Evolutionary conservation across 2,888 invertebrate genomes (phyloP).

Genomic region (Argynnis bischoffii): DNA sequence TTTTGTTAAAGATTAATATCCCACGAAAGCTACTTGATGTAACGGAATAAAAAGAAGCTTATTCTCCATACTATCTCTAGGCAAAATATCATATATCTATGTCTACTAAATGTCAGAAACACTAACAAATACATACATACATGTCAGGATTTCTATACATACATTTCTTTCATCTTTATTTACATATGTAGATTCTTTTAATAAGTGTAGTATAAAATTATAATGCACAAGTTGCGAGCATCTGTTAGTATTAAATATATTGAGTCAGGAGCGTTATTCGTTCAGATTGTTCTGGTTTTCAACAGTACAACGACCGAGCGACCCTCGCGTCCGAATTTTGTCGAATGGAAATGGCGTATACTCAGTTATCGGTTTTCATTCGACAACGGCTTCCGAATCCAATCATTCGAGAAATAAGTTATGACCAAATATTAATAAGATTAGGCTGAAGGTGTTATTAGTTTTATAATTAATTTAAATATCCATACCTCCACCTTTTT

Average conservation of each 20-base stretch:
- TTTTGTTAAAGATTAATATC: no score
- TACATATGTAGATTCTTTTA: no score
- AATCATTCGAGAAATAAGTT: constrained; percentile 19
- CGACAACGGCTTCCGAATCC: constrained; percentile 31
- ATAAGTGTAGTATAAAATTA: background rate
- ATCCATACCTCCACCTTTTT: background rate
- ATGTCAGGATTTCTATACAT: no score
- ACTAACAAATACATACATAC: no score
- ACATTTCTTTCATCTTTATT: background rate
- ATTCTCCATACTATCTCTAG: no score
- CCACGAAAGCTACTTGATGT: no score
- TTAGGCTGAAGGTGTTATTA: background rate
- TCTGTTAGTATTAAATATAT: constrained; percentile 28
- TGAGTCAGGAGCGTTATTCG: constrained; percentile 30
- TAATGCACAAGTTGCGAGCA: constrained; percentile 8
- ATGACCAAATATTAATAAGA: background rate
- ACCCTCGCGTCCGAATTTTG: constrained; percentile 43
- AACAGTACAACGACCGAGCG: constrained; percentile 43
- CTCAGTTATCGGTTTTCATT: constrained; percentile 36
- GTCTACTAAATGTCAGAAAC: no score
- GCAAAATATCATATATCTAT: no score
- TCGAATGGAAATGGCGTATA: constrained; percentile 40
- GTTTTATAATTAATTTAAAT: background rate
- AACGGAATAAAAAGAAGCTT: no score
- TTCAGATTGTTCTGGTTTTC: constrained; percentile 40